Base-by-base conservation (phyloP, 2,797 vertebrate genomes). In the Megaceryle alcyon region DNA sequence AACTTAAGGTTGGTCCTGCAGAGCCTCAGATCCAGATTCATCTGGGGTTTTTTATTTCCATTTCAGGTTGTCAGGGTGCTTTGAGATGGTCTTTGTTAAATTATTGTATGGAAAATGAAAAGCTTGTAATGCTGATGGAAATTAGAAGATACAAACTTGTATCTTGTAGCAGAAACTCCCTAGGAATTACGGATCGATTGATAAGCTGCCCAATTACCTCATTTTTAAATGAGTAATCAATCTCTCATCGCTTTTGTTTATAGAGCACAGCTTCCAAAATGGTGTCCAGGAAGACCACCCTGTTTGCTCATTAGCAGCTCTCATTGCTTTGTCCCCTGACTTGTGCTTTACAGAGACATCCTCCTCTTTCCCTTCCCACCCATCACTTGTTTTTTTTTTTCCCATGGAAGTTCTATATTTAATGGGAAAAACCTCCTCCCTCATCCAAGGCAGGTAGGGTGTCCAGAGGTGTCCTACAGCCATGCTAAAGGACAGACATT, bases 121-220 rank as follows among this genome's bases (percentile, higher is more conserved):
- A 51, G 21, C 25, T 76, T 1, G 0, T 64, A 46, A 53, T 46
- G 49, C n/a, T 46, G 37, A 31, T 51, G 39, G 39, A 63, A 69
- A 19, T 54, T 19, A 33, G 9, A 61, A 49, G 75, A 5, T 29
- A 51, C 0, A 1, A 33, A 18, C 37, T 46, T 1, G 0, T 53
- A 31, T 41, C 48, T 57, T 61, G 15, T 61, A n/a, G 41, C 15
- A 23, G 60, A 60, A 53, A 82, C 35, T 66, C 31, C 49, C 11
- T 51, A 25, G 54, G 43, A 90, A 31, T 31, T 72, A n/a, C 23
- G 56, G 54, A 46, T 56, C 35, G 31, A 17, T 33, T 68, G 29
- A 72, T 66, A 77, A 78, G 15, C 21, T 81, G 10, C 35, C 31
- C 0, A 1, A 19, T 71, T 19, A 69, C 31, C 51, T 84, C 6